These are phyloP conservation scores for Dasypogon diadema DNA, from an alignment of 2,888 invertebrate species.

Conservation along the genomic window DNA sequence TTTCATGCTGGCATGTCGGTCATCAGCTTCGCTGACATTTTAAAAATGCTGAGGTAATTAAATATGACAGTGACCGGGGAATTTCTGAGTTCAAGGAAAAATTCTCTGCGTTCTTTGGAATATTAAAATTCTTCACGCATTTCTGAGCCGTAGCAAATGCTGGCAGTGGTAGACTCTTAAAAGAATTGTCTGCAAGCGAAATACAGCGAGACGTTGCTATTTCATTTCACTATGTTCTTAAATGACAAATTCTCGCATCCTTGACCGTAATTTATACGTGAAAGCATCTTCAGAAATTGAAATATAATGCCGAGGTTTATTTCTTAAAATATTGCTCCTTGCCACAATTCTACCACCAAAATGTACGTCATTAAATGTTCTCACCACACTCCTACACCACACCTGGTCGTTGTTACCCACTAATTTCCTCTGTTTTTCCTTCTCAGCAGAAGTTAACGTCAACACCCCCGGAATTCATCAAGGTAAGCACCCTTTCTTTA, in stretches of 20 bases:
- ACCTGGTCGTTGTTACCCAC: slow-evolving; percentile 4
- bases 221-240: slow-evolving; percentile 9
- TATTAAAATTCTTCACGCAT: not conserved
- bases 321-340: not conserved
- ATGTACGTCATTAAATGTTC: slow-evolving; percentile 6
- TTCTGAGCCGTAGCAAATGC: no score
- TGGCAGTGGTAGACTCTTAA: no score
- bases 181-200: no score
- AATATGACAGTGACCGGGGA: not conserved
- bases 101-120: not conserved
- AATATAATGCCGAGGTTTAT: slow-evolving; percentile 7
- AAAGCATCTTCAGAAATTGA: slow-evolving; percentile 12
- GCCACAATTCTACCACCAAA: not conserved
- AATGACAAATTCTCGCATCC: slow-evolving; percentile 21
- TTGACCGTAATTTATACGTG: slow-evolving; percentile 24
- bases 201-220: no score
- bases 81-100: not conserved
- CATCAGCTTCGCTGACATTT: not conserved
- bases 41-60: not conserved
- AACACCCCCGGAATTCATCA: slow-evolving; percentile 30
- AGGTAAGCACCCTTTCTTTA: slow-evolving; percentile 27
- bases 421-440: not conserved
- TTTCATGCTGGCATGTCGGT: not conserved
- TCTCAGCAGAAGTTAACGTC: not conserved
- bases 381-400: not conserved